Conservation (phyloP, 2,113 vertebrate genomes). For the Aythya baeri region DNA sequence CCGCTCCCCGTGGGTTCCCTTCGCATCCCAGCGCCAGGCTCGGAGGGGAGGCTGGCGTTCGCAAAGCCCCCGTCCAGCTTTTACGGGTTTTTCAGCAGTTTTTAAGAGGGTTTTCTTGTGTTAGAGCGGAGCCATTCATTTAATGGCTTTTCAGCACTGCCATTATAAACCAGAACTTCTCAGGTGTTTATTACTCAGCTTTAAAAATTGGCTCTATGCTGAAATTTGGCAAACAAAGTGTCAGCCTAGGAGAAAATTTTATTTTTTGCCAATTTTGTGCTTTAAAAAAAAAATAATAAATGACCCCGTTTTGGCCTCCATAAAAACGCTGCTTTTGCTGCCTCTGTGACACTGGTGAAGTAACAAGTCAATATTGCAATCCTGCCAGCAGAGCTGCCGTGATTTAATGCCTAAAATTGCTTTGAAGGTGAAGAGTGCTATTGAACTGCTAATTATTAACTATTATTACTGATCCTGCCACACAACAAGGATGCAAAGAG, state of each 20-base stretch:
- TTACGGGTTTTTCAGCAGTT: background rate
- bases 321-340: conserved; percentile 27
- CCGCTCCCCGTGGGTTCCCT: background rate
- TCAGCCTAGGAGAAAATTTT: conserved; percentile 55
- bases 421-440: conserved; percentile 64
- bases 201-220: conserved; percentile 66
- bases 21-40: background rate
- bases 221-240: conserved; percentile 66
- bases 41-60: background rate
- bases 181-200: conserved; percentile 73
- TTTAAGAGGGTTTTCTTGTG: conserved; percentile 43
- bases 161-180: conserved; percentile 69
- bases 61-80: background rate
- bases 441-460: conserved; percentile 69
- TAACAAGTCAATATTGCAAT: conserved; percentile 61
- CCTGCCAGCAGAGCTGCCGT: conserved; percentile 42
- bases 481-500: conserved; percentile 42
- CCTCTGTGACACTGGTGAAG: conserved; percentile 52
- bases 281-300: conserved; percentile 43
- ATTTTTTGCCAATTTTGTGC: conserved; percentile 59
- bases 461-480: conserved; percentile 34
- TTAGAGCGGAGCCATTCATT: conserved; percentile 10
- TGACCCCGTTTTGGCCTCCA: conserved; percentile 51
- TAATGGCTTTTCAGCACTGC: conserved; percentile 69
- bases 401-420: conserved; percentile 58